Conservation (phyloP, 1,140 invertebrate genomes). For the Brachionus koreanus region DNA sequence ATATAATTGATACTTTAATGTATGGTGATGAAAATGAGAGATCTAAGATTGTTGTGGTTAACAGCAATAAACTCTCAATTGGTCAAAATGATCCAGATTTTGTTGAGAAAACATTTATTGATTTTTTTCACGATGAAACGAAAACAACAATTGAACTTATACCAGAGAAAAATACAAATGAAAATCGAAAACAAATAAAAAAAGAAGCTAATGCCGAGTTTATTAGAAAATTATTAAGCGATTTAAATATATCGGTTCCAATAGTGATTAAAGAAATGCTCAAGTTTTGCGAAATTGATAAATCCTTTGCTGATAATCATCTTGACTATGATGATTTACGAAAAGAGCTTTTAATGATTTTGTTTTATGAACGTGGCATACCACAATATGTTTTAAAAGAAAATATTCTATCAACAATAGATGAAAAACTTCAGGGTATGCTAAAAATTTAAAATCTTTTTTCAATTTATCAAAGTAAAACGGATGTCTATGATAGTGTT, state of each 20-base stretch:
- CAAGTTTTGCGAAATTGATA: neutral
- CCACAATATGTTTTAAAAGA: neutral
- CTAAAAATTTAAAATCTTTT: no score
- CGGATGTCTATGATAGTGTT: no score
- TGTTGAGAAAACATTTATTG: conserved; percentile 18
- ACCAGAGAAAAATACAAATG: neutral
- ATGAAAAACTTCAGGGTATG: conserved; percentile 32
- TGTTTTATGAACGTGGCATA: neutral
- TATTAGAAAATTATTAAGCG: neutral
- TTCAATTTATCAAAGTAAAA: no score
- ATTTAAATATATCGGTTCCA: neutral
- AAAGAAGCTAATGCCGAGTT: neutral
- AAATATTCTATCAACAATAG: neutral
- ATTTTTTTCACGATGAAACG: conserved; percentile 36
- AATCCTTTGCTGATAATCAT: conserved; percentile 23
- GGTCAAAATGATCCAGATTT: conserved; percentile 40
- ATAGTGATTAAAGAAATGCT: conserved; percentile 13
- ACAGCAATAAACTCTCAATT: no score
- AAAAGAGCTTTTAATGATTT: conserved; percentile 10
- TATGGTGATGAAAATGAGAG: conserved; percentile 21
- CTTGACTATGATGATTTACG: conserved; percentile 32
- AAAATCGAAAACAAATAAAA: conserved; percentile 8
- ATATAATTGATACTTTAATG: neutral
- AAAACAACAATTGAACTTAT: conserved; percentile 7
- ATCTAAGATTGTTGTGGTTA: neutral